Evolutionary conservation across 2,888 invertebrate species (phyloP), one percentile per base, ranked within the genome.

Genomic region (Halictus quadricinctus): DNA sequence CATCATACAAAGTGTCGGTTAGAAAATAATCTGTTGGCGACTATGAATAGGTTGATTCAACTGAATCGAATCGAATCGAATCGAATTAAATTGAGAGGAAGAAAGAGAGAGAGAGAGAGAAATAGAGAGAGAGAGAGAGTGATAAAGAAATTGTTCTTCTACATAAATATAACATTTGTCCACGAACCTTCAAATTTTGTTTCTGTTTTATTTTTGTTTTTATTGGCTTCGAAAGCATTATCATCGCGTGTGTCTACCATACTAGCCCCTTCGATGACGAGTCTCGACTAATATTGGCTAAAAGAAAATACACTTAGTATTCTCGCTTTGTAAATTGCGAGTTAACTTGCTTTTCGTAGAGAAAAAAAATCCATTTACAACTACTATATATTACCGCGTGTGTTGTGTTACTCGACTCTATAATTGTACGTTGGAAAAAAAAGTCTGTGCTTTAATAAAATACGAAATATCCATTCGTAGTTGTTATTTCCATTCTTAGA

Each of bases 1-100:
- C 89, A 92, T 96, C 89, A 92, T 96, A 90, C 95, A 95, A 91
- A 93, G 94, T 91, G 91, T 95, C 69, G 91, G 91, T 88, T 94
- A 91, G 83, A 48, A 13, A 50, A 72, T 18, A 13, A 41, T 66
- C 64, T 43, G 50, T 75, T 18, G n/a, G 43, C 36, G 21, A 85
- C 21, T 72, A 73, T 73, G 66, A 78, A 69, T 72, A 69, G 41
- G 64, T 18, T 36, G 60, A 43, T 12, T 7, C 43, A 43, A 15
- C 43, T 29, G 15, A 21, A 48, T 41, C 36, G 21, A 48, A 66
- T 25, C 2, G 58, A 60, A 29, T 25, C 25, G 13, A 60, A 60
- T 29, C 29, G 15, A 64, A 64, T n/a, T 29, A 7, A 64, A 64
- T 64, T 29, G 29, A 58, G 18, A 29, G 7, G 15, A 36, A 8